These are phyloP conservation scores for Aproaerema taeniolella DNA, from an alignment of 2,888 invertebrate genomes.

Conservation along the genomic window DNA sequence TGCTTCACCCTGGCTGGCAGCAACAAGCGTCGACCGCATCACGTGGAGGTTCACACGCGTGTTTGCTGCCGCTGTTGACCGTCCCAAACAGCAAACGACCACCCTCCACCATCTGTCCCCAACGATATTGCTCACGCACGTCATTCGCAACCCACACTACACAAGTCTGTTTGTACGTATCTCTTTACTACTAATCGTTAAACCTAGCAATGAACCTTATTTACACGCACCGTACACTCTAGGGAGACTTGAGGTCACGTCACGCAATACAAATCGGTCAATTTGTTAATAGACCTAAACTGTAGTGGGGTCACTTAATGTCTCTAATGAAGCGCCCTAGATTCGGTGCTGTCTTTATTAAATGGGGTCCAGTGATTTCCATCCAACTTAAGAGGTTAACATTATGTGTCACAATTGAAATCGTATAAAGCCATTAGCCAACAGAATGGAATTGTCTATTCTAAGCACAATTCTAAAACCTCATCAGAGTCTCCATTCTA, in stretches of 20 bases:
- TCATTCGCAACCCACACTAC: constrained; percentile 37
- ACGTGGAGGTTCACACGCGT: constrained; percentile 54
- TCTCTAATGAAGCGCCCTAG: constrained; percentile 3
- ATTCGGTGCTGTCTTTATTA: background rate
- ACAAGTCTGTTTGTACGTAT: constrained; percentile 29
- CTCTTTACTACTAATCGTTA: constrained; percentile 30
- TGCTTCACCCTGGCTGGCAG: constrained; percentile 23
- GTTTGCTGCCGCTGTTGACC: constrained; percentile 56
- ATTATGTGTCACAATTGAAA: too few species aligned
- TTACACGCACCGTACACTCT: constrained; percentile 17
- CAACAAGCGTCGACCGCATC: constrained; percentile 38
- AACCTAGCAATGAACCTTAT: constrained; percentile 16
- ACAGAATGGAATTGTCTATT: too few species aligned
- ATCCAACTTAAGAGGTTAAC: too few species aligned
- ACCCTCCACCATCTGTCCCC: constrained; percentile 46
- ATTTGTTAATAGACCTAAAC: constrained; percentile 9
- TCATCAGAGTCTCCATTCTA: constrained; percentile 34
- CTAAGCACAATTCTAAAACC: constrained; percentile 31
- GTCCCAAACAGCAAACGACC: constrained; percentile 42
- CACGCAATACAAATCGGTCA: constrained; percentile 11
- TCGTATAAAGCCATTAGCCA: too few species aligned
- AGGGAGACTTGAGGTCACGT: constrained; percentile 8
- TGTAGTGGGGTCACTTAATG: constrained; percentile 3
- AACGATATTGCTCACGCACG: constrained; percentile 56
- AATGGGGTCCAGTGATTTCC: background rate